Evolutionary conservation across 37 sponge, comb jelly and placozoan genomes (phyloP), one percentile per base, ranked within the genome.

Genomic region (Mnemiopsis leidyi): DNA sequence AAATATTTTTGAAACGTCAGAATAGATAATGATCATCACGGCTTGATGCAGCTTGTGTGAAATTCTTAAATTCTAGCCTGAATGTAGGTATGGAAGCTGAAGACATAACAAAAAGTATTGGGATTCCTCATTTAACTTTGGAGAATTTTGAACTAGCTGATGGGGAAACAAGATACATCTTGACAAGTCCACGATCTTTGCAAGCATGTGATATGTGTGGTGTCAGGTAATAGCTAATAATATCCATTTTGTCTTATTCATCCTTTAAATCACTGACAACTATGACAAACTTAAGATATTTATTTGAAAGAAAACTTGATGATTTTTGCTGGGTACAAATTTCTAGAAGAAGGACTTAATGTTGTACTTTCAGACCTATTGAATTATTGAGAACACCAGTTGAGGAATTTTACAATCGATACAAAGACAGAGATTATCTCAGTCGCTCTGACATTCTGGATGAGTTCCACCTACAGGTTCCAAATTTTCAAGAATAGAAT

Each of bases 331-430:
- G n/a, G n/a, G n/a, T n/a, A n/a, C n/a, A n/a, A n/a, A n/a, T n/a
- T n/a, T n/a, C n/a, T n/a, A n/a, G n/a, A n/a, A n/a, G n/a, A n/a
- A n/a, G n/a, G n/a, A n/a, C n/a, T n/a, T n/a, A n/a, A n/a, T n/a
- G n/a, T n/a, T n/a, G n/a, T n/a, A n/a, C 36, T 25, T 3, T 39
- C 39, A 85, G 90, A 25, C 90, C 90, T 23, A 40, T 32, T 40
- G 90, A 85, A 25, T 85, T 85, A 29, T 26, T 85, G 26, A 38
- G 90, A 38, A 85, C 90, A 21, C 90, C 90, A 85, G 90, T 85
- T 0, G 90, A 28, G 23, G 90, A 85, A 13, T 85, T 85, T 25
- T 85, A 85, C 39, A 21, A 85, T 61, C 90, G 36, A 28, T 85
- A 85, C 61, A 85, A 85, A 26, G 90, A 85, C 61, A 85, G 61